Evolutionary conservation across 2,888 invertebrate genomes (phyloP), one percentile per base, ranked within the genome.

Genomic region (Epistrophe grossulariae): DNA sequence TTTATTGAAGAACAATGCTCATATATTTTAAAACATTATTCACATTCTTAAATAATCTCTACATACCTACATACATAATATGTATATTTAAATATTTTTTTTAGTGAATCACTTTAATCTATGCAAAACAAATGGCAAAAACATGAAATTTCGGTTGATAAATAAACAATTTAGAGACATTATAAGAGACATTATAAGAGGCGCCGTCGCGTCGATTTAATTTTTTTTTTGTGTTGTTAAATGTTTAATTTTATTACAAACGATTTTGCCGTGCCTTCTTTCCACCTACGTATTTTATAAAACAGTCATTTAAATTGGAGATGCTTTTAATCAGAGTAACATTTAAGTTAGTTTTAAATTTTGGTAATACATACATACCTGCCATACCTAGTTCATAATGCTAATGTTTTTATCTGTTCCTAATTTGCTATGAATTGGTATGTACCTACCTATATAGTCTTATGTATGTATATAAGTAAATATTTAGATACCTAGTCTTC

Each of bases 241-340:
- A 62, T 62, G 59, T 8, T 48, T 7, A 59, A 52, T 31, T 81
- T 79, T 64, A 70, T 38, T 78, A 79, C 71, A 85, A 85, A 81
- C 74, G 72, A 17, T 60, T 74, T 76, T 38, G 59, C 35, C 70
- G 70, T 68, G 68, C 48, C 81, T 38, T 62, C 52, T 48, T 70
- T 13, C 70, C 81, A 60, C 85, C 85, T 19, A 85, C 85, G 85
- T 79, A 74, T 78, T 57, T 73, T 85, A 80, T 68, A 76, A 24
- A 45, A 19, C 60, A 45, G 60, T 55, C 66, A 55, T 72, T 74
- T 72, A 19, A 55, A 68, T 70, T 52, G 19, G 74, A 40, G 52
- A 73, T 71, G 50, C 70, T 57, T 78, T 71, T 64, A 82, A 74
- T 68, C 19, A 45, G 60, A 52, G 15, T 24, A 1, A 24, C 24